phyloP scores from a whole-genome alignment of 1,140 invertebrate species.

The Branchinecta lynchi region DNA sequence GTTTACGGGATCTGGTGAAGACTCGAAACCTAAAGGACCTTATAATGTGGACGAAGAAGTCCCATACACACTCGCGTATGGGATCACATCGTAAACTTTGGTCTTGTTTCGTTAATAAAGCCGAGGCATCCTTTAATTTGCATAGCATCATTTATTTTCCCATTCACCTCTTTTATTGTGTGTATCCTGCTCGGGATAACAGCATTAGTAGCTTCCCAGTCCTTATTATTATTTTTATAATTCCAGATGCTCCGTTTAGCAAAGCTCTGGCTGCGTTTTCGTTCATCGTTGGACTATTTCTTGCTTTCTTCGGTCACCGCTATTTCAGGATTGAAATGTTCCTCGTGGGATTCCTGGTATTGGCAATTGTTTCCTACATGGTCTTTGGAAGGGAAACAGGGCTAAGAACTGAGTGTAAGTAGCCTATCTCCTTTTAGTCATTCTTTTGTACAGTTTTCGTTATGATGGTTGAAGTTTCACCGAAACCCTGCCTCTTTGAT shows the following conservation, averaged over 20 bases:
- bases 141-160: too few species aligned
- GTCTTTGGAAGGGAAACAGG: conserved; percentile 22
- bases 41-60: too few species aligned
- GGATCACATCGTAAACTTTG: too few species aligned
- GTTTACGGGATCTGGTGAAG: too few species aligned
- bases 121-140: too few species aligned
- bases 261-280: conserved; percentile 36
- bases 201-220: background rate
- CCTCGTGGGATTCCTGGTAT: conserved; percentile 29
- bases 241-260: conserved; percentile 24
- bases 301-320: conserved; percentile 42
- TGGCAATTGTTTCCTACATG: conserved; percentile 23
- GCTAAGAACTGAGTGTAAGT: conserved; percentile 11
- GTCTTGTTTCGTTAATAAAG: too few species aligned
- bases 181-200: too few species aligned
- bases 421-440: background rate
- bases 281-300: conserved; percentile 41
- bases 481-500: too few species aligned
- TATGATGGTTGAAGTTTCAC: background rate
- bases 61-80: too few species aligned
- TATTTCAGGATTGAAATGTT: conserved; percentile 46
- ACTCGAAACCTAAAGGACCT: too few species aligned
- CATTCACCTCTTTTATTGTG: too few species aligned
- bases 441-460: background rate
- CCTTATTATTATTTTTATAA: conserved; percentile 22